These are phyloP conservation scores for Diaprepes abbreviatus DNA, from an alignment of 2,888 invertebrate genomes.

Conservation along the genomic window DNA sequence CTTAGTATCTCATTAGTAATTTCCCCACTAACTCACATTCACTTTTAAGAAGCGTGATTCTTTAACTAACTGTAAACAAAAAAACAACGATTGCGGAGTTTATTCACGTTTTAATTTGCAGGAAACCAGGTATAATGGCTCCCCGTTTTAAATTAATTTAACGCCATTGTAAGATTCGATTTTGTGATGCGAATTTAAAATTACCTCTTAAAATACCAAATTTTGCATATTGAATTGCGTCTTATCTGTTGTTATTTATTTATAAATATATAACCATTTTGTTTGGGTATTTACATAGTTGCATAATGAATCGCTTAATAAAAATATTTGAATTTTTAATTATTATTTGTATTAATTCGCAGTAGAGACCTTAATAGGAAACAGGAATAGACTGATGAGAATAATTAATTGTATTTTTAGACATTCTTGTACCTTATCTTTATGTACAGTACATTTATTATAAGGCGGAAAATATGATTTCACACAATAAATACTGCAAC, in stretches of 20 bases:
- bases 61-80: conserved; percentile 29
- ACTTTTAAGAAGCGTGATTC: conserved; percentile 21
- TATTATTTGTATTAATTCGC: too few relatives aligned
- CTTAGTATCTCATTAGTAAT: conserved; percentile 2
- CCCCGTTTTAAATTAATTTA: conserved; percentile 22
- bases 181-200: conserved; percentile 32
- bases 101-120: conserved; percentile 25
- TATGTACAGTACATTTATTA: too few relatives aligned
- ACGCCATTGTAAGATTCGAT: conserved; percentile 16
- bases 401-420: too few relatives aligned
- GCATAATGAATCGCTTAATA: too few relatives aligned
- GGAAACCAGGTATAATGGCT: conserved; percentile 16
- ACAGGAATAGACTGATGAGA: too few relatives aligned
- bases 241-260: neutral
- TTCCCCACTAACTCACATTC: conserved; percentile 13
- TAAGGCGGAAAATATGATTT: too few relatives aligned
- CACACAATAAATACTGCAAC: too few relatives aligned
- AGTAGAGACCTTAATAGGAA: too few relatives aligned
- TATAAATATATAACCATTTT: too few relatives aligned
- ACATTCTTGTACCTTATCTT: too few relatives aligned
- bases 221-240: conserved; percentile 9
- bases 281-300: too few relatives aligned
- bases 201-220: conserved; percentile 7
- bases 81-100: conserved; percentile 16
- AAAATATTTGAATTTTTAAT: too few relatives aligned